Evolutionary conservation across 2,113 vertebrate species (phyloP).

Genomic region (Geothlypis trichas): DNA sequence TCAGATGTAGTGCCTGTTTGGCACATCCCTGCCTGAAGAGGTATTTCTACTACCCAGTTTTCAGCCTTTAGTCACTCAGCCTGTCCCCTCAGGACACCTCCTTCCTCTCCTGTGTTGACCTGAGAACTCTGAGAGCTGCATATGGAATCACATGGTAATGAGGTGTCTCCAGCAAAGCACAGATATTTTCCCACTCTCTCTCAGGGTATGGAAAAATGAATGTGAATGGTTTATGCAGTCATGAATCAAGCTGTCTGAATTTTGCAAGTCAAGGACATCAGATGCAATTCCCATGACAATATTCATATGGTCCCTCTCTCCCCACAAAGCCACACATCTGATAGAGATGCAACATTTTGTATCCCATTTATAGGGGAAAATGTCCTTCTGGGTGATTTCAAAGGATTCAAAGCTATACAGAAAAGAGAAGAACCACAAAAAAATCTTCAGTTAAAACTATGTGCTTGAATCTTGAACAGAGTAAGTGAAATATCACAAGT

Average conservation of each 20-base stretch:
- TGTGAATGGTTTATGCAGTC: background rate
- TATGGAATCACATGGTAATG: background rate
- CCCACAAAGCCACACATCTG: background rate
- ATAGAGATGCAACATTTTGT: background rate
- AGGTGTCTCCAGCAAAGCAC: background rate
- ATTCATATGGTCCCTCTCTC: background rate
- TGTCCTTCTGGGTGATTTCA: background rate
- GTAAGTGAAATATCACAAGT: background rate
- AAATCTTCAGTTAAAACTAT: background rate
- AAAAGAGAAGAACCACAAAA: background rate
- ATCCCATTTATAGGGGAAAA: background rate
- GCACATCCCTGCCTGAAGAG: background rate
- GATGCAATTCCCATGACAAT: background rate
- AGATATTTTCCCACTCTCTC: background rate
- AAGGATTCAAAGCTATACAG: background rate
- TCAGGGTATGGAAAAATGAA: background rate
- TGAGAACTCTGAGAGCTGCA: background rate
- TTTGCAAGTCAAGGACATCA: background rate
- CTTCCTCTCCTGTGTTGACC: background rate
- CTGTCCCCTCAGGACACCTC: background rate
- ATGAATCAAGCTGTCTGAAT: background rate
- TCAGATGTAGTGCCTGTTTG: background rate
- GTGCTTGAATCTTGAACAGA: background rate
- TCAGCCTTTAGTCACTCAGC: background rate
- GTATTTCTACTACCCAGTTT: background rate